Evolutionary conservation across 2,113 vertebrate species (phyloP).

Genomic region (Heloderma charlesbogerti): DNA sequence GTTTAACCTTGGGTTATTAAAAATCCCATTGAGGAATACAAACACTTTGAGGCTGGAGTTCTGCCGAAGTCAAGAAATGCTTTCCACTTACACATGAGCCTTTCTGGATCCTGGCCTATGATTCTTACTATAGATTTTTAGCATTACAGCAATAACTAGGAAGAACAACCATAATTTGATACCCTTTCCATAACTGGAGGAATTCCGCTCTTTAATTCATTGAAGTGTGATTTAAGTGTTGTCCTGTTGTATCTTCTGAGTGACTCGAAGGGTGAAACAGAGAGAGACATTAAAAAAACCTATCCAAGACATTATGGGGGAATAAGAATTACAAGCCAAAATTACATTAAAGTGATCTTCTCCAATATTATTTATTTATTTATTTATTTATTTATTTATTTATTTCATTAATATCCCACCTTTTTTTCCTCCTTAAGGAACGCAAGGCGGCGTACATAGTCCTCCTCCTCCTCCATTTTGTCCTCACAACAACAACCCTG

Average conservation of each 20-base stretch:
- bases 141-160: background rate
- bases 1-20: slow-evolving; percentile 24
- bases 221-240: background rate
- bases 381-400: too few relatives aligned
- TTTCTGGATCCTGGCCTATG: too few relatives aligned
- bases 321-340: background rate
- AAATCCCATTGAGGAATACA: background rate
- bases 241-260: background rate
- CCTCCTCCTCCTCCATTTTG: too few relatives aligned
- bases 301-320: background rate
- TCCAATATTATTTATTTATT: too few relatives aligned
- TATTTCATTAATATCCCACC: too few relatives aligned
- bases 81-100: background rate
- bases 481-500: too few relatives aligned
- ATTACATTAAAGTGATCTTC: slow-evolving; percentile 9
- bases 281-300: background rate
- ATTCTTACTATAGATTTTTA: background rate
- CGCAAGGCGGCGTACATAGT: too few relatives aligned
- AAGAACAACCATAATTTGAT: background rate
- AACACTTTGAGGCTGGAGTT: slow-evolving; percentile 16
- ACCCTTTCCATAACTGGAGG: background rate
- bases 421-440: too few relatives aligned
- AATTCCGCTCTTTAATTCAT: background rate
- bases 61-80: background rate
- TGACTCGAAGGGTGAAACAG: background rate